A percentile compares a stretch with the other conserved stretches of the same genome.
These are phyloP conservation scores for Periplaneta americana DNA, from an alignment of 1,140 invertebrate species.

Conservation along the genomic window DNA sequence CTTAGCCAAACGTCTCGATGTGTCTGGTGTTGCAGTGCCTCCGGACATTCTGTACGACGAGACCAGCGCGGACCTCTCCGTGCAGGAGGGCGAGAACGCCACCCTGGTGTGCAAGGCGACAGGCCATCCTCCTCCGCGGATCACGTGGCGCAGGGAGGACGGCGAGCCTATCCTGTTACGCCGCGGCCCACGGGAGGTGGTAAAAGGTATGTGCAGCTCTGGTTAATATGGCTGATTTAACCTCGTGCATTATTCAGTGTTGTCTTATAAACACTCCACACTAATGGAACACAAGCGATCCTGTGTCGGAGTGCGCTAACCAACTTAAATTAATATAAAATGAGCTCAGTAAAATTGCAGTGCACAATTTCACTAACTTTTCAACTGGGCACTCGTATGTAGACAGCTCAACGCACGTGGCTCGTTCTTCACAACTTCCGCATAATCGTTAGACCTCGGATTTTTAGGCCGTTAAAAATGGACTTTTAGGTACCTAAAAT, in stretches of 20 bases:
- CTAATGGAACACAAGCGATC: too few relatives aligned
- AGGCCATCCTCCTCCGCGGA: conserved; percentile 49
- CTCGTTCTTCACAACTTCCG: too few relatives aligned
- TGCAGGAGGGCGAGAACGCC: conserved; percentile 60
- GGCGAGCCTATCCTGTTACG: conserved; percentile 36
- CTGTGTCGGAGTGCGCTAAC: too few relatives aligned
- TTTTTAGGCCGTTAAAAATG: too few relatives aligned
- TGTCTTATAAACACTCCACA: not conserved
- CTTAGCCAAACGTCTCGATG: too few relatives aligned
- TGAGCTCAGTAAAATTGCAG: too few relatives aligned
- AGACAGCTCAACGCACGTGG: too few relatives aligned
- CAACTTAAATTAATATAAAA: too few relatives aligned
- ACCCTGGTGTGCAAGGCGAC: conserved; percentile 58
- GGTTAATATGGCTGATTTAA: not conserved
- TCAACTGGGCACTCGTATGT: too few relatives aligned
- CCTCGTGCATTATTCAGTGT: not conserved
- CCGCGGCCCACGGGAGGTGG: conserved; percentile 33
- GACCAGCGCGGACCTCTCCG: conserved; percentile 36
- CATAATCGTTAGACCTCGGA: too few relatives aligned
- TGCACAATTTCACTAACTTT: too few relatives aligned
- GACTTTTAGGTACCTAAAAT: too few relatives aligned
- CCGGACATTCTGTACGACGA: conserved; percentile 32
- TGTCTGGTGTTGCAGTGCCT: conserved; percentile 27
- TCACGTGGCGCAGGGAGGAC: conserved; percentile 49
- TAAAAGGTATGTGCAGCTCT: conserved; percentile 30